Base-by-base conservation (phyloP, 2,888 invertebrate genomes). In the Crioceris asparagi region DNA sequence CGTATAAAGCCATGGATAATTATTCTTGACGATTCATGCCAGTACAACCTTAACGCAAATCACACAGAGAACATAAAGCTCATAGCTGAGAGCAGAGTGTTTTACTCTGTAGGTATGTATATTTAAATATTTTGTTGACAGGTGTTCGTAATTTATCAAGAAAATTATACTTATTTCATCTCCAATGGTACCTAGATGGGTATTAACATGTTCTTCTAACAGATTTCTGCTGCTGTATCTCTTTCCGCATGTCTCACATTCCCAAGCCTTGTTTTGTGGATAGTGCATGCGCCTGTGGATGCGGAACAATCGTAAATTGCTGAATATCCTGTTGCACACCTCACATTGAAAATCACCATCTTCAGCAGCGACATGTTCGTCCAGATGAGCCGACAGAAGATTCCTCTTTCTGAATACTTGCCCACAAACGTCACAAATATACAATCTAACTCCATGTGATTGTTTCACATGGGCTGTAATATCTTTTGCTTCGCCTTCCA, bases 381-480 rank as follows among this genome's bases (percentile, higher is more conserved):
- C 78, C 27, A 80, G 60, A 60, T 83, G 83, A 4, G 66, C 55
- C 0, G 72, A 72, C 4, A 80, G 66, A 38, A 78, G 77, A n/a
- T 68, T 71, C 12, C 79, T 65, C 47, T 73, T 76, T 30, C 71
- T 61, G 53, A 82, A 77, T 32, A 79, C 74, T 16, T 67, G 64
- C 0, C 78, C 78, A 53, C 85, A 85, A 4, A 77, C 62, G 40
- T 75, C 75, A 47, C 85, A 86, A 33, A 83, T 74, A 54, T 82
- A 81, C 2, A 81, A 54, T 14, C 45, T 37, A n/a, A 39, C 66
- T 32, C 74, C 74, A 56, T 85, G 85, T 0, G 48, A 58, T 0
- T 54, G 50, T 53, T 74, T 75, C 51, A 83, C 60, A 47, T 85
- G 84, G 0, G 66, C 56, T 50, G 74, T 71, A 40, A 80, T 76